A percentile compares a stretch with the other conserved stretches of the same genome.
These are phyloP conservation scores for Calidris pugnax DNA, from an alignment of 2,113 vertebrate genomes.

Conservation along the genomic window DNA sequence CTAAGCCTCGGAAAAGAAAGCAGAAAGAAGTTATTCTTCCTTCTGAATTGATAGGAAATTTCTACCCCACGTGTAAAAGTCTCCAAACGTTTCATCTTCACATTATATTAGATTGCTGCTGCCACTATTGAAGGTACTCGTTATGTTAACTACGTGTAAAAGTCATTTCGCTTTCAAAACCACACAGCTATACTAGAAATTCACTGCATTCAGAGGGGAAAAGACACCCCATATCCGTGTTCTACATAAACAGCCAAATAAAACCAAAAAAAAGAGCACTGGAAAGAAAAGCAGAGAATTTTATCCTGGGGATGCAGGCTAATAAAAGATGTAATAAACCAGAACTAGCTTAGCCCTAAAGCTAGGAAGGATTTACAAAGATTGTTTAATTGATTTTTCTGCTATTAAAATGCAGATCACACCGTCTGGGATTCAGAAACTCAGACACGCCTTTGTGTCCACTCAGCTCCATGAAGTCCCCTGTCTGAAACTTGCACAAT, in stretches of 20 bases:
- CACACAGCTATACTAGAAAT: not conserved
- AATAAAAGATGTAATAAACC: slow-evolving; percentile 38
- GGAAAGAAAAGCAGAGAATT: not conserved
- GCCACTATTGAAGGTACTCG: not conserved
- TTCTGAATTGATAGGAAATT: not conserved
- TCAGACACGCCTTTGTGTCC: slow-evolving; percentile 81
- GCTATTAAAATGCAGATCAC: slow-evolving; percentile 82
- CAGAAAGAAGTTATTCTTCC: not conserved
- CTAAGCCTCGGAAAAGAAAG: not conserved
- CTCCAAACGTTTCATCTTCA: not conserved
- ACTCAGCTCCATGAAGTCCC: slow-evolving; percentile 70
- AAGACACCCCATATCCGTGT: rapidly evolving
- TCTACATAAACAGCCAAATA: not conserved
- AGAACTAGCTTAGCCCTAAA: not conserved
- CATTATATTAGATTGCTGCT: not conserved
- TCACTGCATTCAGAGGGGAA: not conserved
- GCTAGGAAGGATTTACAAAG: slow-evolving; percentile 62
- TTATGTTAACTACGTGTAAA: not conserved
- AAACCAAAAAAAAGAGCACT: not conserved
- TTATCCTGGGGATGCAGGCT: not conserved
- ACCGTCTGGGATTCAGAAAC: slow-evolving; percentile 70
- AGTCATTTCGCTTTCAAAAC: not conserved
- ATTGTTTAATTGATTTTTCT: slow-evolving; percentile 82
- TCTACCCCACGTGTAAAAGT: not conserved
- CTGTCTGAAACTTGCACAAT: slow-evolving; percentile 76